Percentiles rank a stretch among this genome's conserved stretches.
These are phyloP conservation scores for Hydrotaea diabolus DNA, from an alignment of 2,888 invertebrate genomes.

Conservation along the genomic window DNA sequence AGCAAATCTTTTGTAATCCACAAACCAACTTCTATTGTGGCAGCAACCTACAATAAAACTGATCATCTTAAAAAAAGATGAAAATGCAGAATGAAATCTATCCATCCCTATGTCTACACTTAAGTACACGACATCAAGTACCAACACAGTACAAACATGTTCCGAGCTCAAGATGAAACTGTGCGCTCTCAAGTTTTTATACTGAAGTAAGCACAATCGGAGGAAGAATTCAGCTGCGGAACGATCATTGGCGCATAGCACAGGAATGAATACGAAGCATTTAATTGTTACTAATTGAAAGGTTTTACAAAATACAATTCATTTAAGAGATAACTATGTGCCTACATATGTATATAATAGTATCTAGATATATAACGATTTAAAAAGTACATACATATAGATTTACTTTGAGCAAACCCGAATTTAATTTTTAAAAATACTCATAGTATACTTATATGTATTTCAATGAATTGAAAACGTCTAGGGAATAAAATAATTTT, in stretches of 20 bases:
- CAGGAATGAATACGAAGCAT: neutral
- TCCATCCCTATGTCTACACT: neutral
- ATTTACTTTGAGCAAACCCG: too few species aligned
- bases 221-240: neutral
- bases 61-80: neutral
- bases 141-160: slow-evolving; percentile 9
- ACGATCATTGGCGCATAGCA: slow-evolving; percentile 3
- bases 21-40: slow-evolving; percentile 7
- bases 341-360: neutral
- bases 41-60: neutral
- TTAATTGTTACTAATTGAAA: slow-evolving; percentile 61
- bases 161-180: slow-evolving; percentile 55
- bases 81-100: neutral
- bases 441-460: too few species aligned
- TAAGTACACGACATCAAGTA: slow-evolving; percentile 14
- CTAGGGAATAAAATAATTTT: too few species aligned
- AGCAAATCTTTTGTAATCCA: slow-evolving; percentile 66
- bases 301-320: slow-evolving; percentile 29
- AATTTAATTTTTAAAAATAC: too few species aligned
- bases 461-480: too few species aligned
- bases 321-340: neutral
- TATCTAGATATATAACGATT: neutral
- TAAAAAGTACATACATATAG: too few species aligned
- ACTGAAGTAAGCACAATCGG: slow-evolving; percentile 25
- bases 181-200: slow-evolving; percentile 64